A percentile compares a stretch with the other conserved stretches of the same genome.
Evolutionary conservation across 92 coral and sea anemone genomes (phyloP).

Genomic region (Paramuricea clavata): DNA sequence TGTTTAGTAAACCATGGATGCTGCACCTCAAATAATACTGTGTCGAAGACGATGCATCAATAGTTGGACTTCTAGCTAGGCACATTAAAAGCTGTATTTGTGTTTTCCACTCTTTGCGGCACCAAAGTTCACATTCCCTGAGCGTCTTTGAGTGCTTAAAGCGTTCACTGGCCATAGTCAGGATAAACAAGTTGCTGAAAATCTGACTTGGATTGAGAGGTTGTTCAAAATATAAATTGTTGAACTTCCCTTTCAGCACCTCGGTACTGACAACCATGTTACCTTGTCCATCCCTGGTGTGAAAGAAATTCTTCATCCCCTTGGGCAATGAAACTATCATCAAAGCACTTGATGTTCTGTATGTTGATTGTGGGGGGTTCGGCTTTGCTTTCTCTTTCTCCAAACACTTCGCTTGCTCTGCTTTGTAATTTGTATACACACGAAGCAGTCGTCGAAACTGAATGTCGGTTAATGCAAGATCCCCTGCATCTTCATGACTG

Average conservation of each 20-base stretch:
- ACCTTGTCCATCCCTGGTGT: conserved; percentile 71
- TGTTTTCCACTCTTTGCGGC: conserved; percentile 52
- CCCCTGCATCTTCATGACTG: conserved; percentile 44
- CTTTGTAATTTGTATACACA: conserved; percentile 30
- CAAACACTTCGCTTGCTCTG: conserved; percentile 22
- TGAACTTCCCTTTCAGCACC: conserved; percentile 55
- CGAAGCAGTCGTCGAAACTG: conserved; percentile 41
- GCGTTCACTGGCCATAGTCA: conserved; percentile 67
- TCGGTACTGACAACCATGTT: conserved; percentile 66
- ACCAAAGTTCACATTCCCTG: conserved; percentile 66
- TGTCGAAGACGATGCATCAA: conserved; percentile 30
- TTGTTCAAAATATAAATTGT: conserved; percentile 62
- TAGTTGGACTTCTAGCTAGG: conserved; percentile 48
- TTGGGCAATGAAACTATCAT: conserved; percentile 49
- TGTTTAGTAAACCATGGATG: not conserved
- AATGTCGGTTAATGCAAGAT: conserved; percentile 49
- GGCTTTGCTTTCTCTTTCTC: not conserved
- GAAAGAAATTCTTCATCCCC: conserved; percentile 48
- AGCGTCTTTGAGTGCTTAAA: conserved; percentile 51
- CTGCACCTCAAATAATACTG: conserved; percentile 32
- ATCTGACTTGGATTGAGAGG: conserved; percentile 64
- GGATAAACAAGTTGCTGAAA: conserved; percentile 60
- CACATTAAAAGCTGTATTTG: conserved; percentile 44
- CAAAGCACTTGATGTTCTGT: conserved; percentile 61
- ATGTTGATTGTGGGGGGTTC: not conserved